Evolutionary conservation across 2,888 invertebrate species (phyloP), one percentile per base, ranked within the genome.

Genomic region (Syrista parreyssii): DNA sequence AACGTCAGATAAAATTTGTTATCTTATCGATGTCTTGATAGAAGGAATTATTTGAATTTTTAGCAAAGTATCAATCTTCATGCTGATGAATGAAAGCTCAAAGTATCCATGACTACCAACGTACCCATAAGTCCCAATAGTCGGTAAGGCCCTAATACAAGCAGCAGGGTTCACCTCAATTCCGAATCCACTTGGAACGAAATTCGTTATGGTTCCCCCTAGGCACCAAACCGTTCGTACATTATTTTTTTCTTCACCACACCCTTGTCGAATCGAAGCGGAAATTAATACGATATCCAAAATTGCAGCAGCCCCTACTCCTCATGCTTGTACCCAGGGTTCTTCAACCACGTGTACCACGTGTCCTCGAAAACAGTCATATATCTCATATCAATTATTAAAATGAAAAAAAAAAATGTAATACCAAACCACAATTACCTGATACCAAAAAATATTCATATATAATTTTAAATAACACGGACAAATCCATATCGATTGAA

Each of bases 201-300:
- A 71, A 31, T 86, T 85, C 77, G 86, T 83, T 82, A 87, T 83
- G 86, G 83, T 74, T 81, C 75, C 86, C 85, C 82, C 81, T 80
- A 83, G 80, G 85, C 84, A 79, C 83, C 82, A 80, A 78, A 75
- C 78, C 83, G 78, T 80, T 81, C 81, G 87, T 82, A 86, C 84
- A 84, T 87, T 84, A 85, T 87, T 88, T 84, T 83, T 81, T 81
- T 78, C 81, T 81, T 82, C 82, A 76, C 81, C 77, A 34, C 78
- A 68, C 68, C 74, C 80, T 85, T 88, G 86, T 86, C 88, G 84
- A 89, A 89, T 88, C 82, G 86, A 84, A 84, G 77, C 88, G 89
- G 88, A 89, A 89, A 89, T 89, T 89, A 85, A 85, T 83, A 82
- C 80, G 83, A 83, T 83, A 79, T 82, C 77, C 81, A 75, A 80